Conservation (phyloP, 2,797 vertebrate genomes). For the Scolopax rusticola region DNA sequence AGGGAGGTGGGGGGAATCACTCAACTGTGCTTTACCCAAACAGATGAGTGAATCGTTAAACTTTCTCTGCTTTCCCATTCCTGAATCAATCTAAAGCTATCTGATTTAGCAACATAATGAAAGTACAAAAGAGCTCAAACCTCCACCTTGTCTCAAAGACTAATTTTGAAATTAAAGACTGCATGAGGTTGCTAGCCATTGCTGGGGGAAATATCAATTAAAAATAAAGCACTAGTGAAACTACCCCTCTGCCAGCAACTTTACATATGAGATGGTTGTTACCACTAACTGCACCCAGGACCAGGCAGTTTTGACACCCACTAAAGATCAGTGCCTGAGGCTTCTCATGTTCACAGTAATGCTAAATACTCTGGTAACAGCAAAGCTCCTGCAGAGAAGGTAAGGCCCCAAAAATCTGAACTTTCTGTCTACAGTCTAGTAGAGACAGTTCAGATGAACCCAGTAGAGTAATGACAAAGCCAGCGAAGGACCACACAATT, state of each 20-base stretch:
- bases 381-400: neutral
- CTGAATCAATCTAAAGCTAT: neutral
- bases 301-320: neutral
- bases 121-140: neutral
- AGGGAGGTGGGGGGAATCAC: fast-evolving
- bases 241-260: neutral
- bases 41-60: neutral
- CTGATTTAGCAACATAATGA: neutral
- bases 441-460: neutral
- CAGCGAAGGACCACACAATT: neutral
- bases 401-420: neutral
- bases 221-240: neutral
- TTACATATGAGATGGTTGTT: neutral
- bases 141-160: neutral
- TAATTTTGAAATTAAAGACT: neutral
- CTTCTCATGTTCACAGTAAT: neutral
- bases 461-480: neutral
- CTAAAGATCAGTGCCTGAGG: neutral
- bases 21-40: neutral
- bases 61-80: neutral
- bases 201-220: neutral
- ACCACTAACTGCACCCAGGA: neutral
- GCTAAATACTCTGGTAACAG: neutral
- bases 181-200: neutral
- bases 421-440: neutral